Evolutionary conservation across 35 echinoderm and acorn worm genomes (phyloP).

Genomic region (Anneissia japonica): DNA sequence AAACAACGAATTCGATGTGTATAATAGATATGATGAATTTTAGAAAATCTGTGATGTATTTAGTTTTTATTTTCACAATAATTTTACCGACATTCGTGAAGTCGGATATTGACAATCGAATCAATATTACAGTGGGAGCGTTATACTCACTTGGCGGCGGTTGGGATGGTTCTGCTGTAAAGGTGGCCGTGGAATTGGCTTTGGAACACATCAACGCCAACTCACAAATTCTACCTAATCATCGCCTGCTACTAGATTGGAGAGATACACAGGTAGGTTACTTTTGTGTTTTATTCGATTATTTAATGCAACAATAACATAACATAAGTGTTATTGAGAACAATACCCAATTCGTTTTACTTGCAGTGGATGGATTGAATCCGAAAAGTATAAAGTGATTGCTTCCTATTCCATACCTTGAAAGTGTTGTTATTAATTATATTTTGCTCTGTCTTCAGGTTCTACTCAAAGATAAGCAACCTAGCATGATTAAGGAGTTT

Average conservation of each 20-base stretch:
- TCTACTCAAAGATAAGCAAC: too few relatives aligned
- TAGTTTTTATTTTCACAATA: too few relatives aligned
- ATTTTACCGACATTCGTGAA: too few relatives aligned
- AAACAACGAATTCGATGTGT: too few relatives aligned
- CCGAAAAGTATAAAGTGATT: not conserved
- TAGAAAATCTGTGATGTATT: too few relatives aligned
- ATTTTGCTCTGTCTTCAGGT: too few relatives aligned
- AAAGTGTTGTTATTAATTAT: too few relatives aligned
- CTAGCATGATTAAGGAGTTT: too few relatives aligned
- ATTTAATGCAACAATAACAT: not conserved
- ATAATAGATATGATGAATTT: too few relatives aligned
- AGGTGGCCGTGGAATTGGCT: conserved; percentile 11
- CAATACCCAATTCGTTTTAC: not conserved
- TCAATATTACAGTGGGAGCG: conserved; percentile 29
- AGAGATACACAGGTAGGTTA: conserved; percentile 30
- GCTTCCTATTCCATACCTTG: too few relatives aligned
- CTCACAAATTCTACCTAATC: conserved; percentile 1
- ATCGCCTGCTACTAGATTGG: conserved; percentile 17
- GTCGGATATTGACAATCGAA: not conserved
- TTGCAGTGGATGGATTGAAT: not conserved
- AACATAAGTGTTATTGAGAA: not conserved
- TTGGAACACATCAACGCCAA: conserved; percentile 28
- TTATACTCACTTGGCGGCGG: conserved; percentile 27
- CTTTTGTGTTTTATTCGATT: not conserved
- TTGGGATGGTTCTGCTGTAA: conserved; percentile 39